Evolutionary conservation across 2,797 vertebrate genomes (phyloP), one percentile per base, ranked within the genome.

Genomic region (Aeoliscus strigatus): DNA sequence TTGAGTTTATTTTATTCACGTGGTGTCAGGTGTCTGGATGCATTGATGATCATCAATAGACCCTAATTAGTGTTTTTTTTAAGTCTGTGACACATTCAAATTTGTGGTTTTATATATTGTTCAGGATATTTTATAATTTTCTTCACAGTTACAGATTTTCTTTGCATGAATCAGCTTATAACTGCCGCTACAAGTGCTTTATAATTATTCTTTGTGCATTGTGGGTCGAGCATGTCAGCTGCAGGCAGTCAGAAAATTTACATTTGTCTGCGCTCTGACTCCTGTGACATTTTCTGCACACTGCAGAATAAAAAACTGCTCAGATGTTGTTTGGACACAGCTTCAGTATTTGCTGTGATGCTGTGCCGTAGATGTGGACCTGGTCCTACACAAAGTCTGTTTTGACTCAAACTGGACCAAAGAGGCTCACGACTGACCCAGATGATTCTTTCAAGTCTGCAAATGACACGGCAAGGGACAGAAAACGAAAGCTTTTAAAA

Each of bases 401-500:
- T 14, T 16, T 0, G 14, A 4, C 33, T 54, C n/a, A 60, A 51
- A 40, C 14, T 14, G 27, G 51, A 52, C 41, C 1, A 29, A 15
- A 17, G 46, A 38, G 45, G 21, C 41, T 39, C 45, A 8, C 42
- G 41, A 54, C 50, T 44, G 62, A 66, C 42, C 28, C 47, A 28
- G 42, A 10, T 24, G 52, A 73, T 75, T 26, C 69, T 76, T 70
- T 79, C 40, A 77, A 67, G 48, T 68, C 49, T 40, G 18, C 27
- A 46, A 55, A 57, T 32, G 38, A 64, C 54, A 49, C 68, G 17
- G 33, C 40, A 23, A 72, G 63, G 51, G 70, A 48, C 38, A 27
- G 48, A 53, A 44, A 47, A 33, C 23, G 40, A 39, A 27, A 44
- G 51, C 6, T 8, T 66, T 47, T 48, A 58, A 57, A 45, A 39